These are phyloP conservation scores for Dicyrtoma fusca DNA, from an alignment of 2,888 invertebrate species.

Conservation along the genomic window DNA sequence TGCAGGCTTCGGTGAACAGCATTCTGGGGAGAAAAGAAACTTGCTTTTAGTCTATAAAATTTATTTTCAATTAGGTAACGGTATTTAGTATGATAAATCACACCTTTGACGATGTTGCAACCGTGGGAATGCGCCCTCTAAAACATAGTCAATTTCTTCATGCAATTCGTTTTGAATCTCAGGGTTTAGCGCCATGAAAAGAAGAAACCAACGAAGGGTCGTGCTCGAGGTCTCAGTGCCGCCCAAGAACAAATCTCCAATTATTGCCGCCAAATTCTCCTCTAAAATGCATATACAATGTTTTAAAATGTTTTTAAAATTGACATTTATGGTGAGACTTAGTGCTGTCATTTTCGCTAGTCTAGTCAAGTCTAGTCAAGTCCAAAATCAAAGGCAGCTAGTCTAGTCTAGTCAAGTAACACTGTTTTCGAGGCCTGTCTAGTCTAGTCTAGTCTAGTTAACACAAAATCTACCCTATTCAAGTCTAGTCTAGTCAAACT, in stretches of 20 bases:
- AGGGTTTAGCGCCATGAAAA: conserved; percentile 6
- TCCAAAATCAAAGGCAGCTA: no score
- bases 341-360: no score
- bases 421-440: no score
- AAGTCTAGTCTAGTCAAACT: no score
- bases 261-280: neutral
- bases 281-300: neutral
- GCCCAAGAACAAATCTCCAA: conserved; percentile 7
- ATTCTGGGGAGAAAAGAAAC: neutral
- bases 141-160: conserved; percentile 12
- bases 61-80: no score
- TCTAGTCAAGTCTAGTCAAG: no score
- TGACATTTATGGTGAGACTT: no score
- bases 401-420: no score
- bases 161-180: conserved; percentile 2
- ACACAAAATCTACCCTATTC: no score
- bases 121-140: neutral
- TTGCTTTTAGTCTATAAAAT: no score
- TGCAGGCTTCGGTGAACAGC: neutral
- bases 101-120: neutral
- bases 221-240: conserved; percentile 2
- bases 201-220: neutral
- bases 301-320: neutral
- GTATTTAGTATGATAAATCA: no score
- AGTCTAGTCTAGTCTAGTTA: no score